Percentiles rank a stretch among this genome's conserved stretches.
Evolutionary conservation across 2,888 invertebrate species (phyloP).

Genomic region (Harmothoe impar): DNA sequence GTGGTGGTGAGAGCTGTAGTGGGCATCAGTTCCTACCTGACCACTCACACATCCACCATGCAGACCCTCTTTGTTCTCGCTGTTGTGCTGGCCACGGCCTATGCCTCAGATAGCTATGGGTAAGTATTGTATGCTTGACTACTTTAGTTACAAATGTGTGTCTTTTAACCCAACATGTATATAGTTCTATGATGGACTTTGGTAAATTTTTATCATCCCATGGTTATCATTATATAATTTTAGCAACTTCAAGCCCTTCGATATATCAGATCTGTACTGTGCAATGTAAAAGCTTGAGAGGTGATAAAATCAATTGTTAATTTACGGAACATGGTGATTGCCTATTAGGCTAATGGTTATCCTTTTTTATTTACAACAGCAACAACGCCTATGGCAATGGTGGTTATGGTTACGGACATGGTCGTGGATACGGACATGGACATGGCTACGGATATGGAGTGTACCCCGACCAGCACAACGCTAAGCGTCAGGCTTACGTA

Average conservation of each 20-base stretch:
- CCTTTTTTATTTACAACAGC: background rate
- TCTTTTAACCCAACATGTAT: background rate
- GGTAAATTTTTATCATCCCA: background rate
- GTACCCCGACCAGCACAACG: slow-evolving; percentile 23
- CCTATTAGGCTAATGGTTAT: background rate
- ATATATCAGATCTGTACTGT: background rate
- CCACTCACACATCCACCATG: slow-evolving; percentile 30
- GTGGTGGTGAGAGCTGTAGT: background rate
- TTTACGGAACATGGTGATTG: background rate
- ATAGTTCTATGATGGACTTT: background rate
- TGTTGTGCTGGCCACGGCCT: background rate
- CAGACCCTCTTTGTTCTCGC: background rate
- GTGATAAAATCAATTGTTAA: background rate
- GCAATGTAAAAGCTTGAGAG: background rate
- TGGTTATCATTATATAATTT: background rate
- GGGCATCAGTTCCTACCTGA: background rate
- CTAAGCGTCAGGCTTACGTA: background rate
- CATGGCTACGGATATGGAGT: background rate
- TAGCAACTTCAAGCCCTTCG: background rate
- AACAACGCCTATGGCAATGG: background rate
- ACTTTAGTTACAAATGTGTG: background rate
- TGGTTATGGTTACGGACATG: background rate
- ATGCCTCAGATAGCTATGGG: background rate
- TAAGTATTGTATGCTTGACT: background rate
- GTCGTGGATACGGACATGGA: background rate